These are phyloP conservation scores for Luperina testacea DNA, from an alignment of 2,888 invertebrate genomes.

Conservation along the genomic window DNA sequence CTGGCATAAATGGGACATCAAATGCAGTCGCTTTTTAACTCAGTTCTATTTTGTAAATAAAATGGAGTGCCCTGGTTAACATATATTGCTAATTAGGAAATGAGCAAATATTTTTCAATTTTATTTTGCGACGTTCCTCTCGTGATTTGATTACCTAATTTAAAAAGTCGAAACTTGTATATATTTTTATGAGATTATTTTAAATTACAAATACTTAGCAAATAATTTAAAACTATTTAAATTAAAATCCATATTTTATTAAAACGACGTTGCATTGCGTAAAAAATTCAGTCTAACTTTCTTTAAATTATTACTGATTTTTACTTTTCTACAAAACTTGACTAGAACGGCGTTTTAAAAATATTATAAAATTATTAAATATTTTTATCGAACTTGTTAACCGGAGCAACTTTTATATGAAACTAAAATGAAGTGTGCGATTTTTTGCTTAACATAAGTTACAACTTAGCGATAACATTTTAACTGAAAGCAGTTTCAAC, in stretches of 20 bases:
- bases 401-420: conserved; percentile 47
- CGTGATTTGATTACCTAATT: background rate
- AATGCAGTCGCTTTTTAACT: conserved; percentile 57
- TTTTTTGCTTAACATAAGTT: conserved; percentile 58
- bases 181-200: background rate
- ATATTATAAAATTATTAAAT: conserved; percentile 1
- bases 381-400: conserved; percentile 56
- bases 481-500: conserved; percentile 69
- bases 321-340: conserved; percentile 14
- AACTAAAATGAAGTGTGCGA: conserved; percentile 62
- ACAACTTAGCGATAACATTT: conserved; percentile 67
- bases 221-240: background rate
- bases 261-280: background rate
- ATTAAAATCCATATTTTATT: background rate
- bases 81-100: conserved; percentile 41
- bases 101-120: background rate
- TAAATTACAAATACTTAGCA: background rate
- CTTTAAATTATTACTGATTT: background rate
- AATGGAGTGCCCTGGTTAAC: conserved; percentile 17
- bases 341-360: background rate
- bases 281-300: background rate
- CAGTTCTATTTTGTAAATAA: conserved; percentile 50
- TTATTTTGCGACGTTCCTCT: background rate
- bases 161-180: background rate
- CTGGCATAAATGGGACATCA: conserved; percentile 73